Evolutionary conservation across 1,140 invertebrate species (phyloP), one percentile per base, ranked within the genome.

Genomic region (Dendroctonus valens): DNA sequence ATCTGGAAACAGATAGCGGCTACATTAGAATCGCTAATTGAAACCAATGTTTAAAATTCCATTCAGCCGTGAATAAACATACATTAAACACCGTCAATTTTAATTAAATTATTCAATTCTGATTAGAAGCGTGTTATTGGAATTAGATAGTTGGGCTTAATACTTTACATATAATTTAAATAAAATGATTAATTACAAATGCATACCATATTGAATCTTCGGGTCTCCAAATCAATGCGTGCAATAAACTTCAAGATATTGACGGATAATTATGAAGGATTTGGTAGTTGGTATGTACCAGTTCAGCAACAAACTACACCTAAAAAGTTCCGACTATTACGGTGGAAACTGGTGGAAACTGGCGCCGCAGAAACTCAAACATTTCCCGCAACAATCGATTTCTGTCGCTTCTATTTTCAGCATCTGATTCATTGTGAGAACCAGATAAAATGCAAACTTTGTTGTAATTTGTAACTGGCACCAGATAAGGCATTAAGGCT

Each of bases 361-460:
- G 58, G 58, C 41, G 51, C 44, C 62, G 39, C 53, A 46, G 50
- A 65, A 65, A 55, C 42, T 54, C 7, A 15, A 39, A 37, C 11
- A 26, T 26, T 26, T 26, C 26, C 26, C 26, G 26, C n/a, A 48
- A 48, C 9, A 57, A 65, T 65, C 62, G 62, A 65, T 57, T 59
- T 65, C 15, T 12, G 44, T 14, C 7, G 7, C 12, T 61, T 41
- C 60, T 65, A 65, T 65, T 65, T 65, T 65, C 62, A 65, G 62
- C 44, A 48, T 65, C 53, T 65, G 62, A 65, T 49, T 65, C 62
- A 65, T 50, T 12, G 40, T 57, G 15, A n/a, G 11, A 44, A 61
- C 39, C 52, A 38, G 39, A 40, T 11, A 65, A 51, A 63, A 48
- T 48, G 46, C 46, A 48, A 48, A 14, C 5, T 11, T 53, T 15